Base-by-base conservation (phyloP, 2,888 invertebrate genomes). In the Operophtera brumata region DNA sequence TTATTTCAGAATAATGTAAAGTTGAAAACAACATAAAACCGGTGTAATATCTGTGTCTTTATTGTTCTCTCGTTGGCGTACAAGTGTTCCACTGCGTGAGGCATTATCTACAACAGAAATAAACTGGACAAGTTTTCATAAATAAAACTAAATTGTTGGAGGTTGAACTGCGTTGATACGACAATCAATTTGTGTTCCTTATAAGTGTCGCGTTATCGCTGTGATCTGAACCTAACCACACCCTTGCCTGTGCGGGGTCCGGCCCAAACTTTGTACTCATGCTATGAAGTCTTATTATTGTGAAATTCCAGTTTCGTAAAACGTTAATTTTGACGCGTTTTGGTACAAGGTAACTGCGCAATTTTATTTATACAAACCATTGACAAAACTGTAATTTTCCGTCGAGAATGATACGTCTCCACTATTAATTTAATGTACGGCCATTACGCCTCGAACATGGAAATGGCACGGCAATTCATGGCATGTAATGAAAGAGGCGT, bases 401-500 rank as follows among this genome's bases (percentile, higher is more conserved):
- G 45, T 54, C 51, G 59, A 69, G 67, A 68, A 71, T 69, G 65
- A 71, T 71, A 66, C 65, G 64, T 63, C 59, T 64, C 61, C 60
- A 61, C 69, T 70, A 73, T 76, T 80, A 75, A 75, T 77, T 70
- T 74, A 71, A 71, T 76, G 72, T 69, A 69, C 67, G 67, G 62
- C 57, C 73, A 78, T 78, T 78, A 80, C 69, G 70, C 71, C 73
- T 75, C 72, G 69, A 78, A 81, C 75, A 77, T 78, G 75, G 76
- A 74, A 80, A 77, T 75, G 77, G 77, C 73, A 78, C 67, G 71
- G 72, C 79, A 76, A 78, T 80, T 78, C 75, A 75, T 69, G 73
- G 75, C 72, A 73, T 69, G 70, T 77, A 81, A 78, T 80, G 79
- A 83, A 79, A 80, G 77, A 80, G 78, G 77, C 74, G 78, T 78